Percentiles rank a stretch among this genome's conserved stretches.
Conservation (phyloP, 2,797 vertebrate genomes). For the Mico argentatus region DNA sequence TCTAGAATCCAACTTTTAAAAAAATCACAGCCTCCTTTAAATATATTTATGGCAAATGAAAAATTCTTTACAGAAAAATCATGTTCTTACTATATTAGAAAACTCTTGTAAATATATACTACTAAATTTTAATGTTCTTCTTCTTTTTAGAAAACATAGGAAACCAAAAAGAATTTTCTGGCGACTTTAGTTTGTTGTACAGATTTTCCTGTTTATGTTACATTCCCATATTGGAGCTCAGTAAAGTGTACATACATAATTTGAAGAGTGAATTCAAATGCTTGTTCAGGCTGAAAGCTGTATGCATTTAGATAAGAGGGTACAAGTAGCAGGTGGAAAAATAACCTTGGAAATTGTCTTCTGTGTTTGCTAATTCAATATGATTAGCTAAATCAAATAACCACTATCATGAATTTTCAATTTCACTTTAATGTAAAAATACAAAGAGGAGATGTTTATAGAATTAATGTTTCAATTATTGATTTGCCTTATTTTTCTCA, state of each 20-base stretch:
- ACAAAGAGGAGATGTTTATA: neutral
- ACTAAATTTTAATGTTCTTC: neutral
- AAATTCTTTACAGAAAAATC: neutral
- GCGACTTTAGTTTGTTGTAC: neutral
- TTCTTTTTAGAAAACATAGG: neutral
- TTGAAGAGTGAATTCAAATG: conserved; percentile 42
- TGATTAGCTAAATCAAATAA: conserved; percentile 46
- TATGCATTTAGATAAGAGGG: conserved; percentile 30
- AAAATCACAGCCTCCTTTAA: neutral
- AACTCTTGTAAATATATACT: neutral
- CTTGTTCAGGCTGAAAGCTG: conserved; percentile 33
- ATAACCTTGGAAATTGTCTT: conserved; percentile 36
- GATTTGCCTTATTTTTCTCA: neutral
- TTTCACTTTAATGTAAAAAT: conserved; percentile 22
- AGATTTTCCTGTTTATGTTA: conserved; percentile 34
- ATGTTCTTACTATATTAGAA: neutral
- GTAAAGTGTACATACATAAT: conserved; percentile 9
- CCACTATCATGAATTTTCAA: neutral
- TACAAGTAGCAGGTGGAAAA: neutral
- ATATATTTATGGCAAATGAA: neutral
- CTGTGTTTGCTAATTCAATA: conserved; percentile 12
- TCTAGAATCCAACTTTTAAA: conserved; percentile 7
- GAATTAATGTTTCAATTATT: neutral
- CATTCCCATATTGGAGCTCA: neutral
- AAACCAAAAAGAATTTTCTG: neutral